Percentiles rank a stretch among this genome's conserved stretches.
These are phyloP conservation scores for human (Homo sapiens) DNA, from an alignment of 2,113 vertebrate species.

Conservation along the genomic window DNA sequence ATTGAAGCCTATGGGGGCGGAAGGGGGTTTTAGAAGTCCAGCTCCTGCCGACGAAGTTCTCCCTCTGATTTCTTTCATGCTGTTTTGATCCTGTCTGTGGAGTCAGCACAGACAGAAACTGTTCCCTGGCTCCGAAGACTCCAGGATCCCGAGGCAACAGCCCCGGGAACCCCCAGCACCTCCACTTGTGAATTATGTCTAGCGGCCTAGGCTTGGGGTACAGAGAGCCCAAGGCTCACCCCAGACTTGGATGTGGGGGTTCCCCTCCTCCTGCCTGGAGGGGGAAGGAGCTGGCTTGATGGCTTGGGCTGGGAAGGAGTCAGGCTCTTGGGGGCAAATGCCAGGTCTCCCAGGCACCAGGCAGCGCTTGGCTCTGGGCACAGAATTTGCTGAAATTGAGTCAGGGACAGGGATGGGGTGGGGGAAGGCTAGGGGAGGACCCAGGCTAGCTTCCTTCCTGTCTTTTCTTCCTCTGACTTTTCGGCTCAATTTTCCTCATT, in stretches of 20 bases:
- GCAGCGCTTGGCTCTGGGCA: not conserved
- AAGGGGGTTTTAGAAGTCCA: slow-evolving; percentile 87
- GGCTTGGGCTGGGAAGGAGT: not conserved
- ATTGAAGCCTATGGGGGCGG: slow-evolving; percentile 87
- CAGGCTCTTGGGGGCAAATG: not conserved
- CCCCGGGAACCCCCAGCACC: not conserved
- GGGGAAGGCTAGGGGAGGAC: too few relatives aligned
- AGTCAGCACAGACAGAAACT: slow-evolving; percentile 75
- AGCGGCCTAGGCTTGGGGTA: not conserved
- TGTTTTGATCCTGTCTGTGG: slow-evolving; percentile 84
- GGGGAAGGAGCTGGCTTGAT: not conserved
- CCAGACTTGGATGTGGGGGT: not conserved
- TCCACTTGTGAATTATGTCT: slow-evolving; percentile 18
- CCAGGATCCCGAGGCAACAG: not conserved
- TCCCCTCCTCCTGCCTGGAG: not conserved
- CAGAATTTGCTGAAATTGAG: not conserved
- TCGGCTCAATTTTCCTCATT: not conserved
- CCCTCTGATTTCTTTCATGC: slow-evolving; percentile 84
- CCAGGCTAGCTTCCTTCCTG: not conserved
- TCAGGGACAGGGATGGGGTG: fast-evolving
- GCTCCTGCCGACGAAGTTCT: slow-evolving; percentile 83
- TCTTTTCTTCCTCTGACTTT: not conserved
- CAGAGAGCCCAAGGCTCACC: not conserved
- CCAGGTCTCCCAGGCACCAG: not conserved
- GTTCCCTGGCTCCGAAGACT: slow-evolving; percentile 62